phyloP scores from a whole-genome alignment of 2,888 invertebrate species.

The Anorthoa munda region DNA sequence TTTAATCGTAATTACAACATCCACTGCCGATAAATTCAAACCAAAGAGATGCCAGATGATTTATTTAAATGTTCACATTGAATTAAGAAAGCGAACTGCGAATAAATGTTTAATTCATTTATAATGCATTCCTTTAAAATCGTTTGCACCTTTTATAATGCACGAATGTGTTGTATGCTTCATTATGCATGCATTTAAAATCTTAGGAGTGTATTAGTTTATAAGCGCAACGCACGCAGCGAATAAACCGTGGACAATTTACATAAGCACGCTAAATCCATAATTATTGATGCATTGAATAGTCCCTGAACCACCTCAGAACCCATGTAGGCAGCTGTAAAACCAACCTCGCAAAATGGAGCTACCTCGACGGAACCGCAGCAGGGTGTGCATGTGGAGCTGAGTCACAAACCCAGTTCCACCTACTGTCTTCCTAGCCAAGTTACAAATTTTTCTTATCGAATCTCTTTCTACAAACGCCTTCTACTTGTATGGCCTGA shows the following conservation, averaged over 20 bases:
- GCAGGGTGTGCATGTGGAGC: too few relatives aligned
- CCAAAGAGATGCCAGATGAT: slow-evolving; percentile 34
- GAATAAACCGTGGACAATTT: slow-evolving; percentile 31
- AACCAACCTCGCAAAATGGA: too few relatives aligned
- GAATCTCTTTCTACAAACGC: too few relatives aligned
- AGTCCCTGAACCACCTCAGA: too few relatives aligned
- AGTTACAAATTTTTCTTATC: too few relatives aligned
- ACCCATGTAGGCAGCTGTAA: too few relatives aligned
- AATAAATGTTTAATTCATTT: slow-evolving; percentile 65
- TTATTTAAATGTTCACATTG: slow-evolving; percentile 48
- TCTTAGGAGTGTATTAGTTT: slow-evolving; percentile 39
- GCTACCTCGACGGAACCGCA: too few relatives aligned
- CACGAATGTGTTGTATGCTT: slow-evolving; percentile 46
- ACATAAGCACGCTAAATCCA: slow-evolving; percentile 23
- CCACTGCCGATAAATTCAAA: slow-evolving; percentile 42
- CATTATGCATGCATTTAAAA: slow-evolving; percentile 59
- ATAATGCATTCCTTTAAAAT: slow-evolving; percentile 50
- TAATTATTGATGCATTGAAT: slow-evolving; percentile 1
- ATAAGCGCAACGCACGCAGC: slow-evolving; percentile 44
- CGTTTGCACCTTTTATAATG: slow-evolving; percentile 52
- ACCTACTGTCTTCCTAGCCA: too few relatives aligned
- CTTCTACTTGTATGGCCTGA: too few relatives aligned
- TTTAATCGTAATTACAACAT: slow-evolving; percentile 37
- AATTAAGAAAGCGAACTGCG: slow-evolving; percentile 63
- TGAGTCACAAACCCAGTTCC: too few relatives aligned